Conservation (phyloP, 2,888 invertebrate species). For the Dolomedes plantarius region DNA sequence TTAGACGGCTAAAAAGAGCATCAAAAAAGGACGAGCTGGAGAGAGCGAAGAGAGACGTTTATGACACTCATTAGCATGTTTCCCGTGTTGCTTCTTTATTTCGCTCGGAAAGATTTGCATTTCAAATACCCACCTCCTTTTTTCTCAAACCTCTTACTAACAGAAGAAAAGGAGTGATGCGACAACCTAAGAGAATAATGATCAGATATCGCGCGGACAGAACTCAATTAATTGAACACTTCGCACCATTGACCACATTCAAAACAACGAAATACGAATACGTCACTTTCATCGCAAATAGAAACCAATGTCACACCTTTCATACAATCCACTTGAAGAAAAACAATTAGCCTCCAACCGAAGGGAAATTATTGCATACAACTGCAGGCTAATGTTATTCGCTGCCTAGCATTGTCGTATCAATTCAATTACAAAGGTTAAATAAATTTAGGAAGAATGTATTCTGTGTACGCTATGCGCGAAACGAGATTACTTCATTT, state of each 20-base stretch:
- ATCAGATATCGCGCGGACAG: conserved; percentile 25
- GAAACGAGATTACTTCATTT: too few relatives aligned
- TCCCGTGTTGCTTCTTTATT: conserved; percentile 58
- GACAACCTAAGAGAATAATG: conserved; percentile 23
- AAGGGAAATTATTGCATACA: too few relatives aligned
- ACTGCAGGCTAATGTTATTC: too few relatives aligned
- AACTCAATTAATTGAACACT: conserved; percentile 55
- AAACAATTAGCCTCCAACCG: too few relatives aligned
- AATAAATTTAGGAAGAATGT: too few relatives aligned
- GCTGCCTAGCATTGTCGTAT: too few relatives aligned
- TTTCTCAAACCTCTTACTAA: neutral
- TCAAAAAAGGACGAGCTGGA: conserved; percentile 40
- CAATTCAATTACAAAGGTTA: too few relatives aligned
- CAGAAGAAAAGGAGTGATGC: conserved; percentile 33
- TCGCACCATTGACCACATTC: conserved; percentile 29
- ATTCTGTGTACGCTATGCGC: too few relatives aligned
- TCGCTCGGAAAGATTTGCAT: conserved; percentile 60
- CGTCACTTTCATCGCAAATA: neutral
- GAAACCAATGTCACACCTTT: too few relatives aligned
- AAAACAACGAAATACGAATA: neutral
- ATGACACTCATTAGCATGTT: conserved; percentile 67
- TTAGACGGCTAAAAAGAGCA: conserved; percentile 52
- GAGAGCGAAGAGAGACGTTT: conserved; percentile 48
- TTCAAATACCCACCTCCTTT: conserved; percentile 47
- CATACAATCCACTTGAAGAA: too few relatives aligned